Percentiles rank a stretch among this genome's conserved stretches.
phyloP scores from a whole-genome alignment of 1,140 invertebrate genomes.

The Dendrolimus punctatus region DNA sequence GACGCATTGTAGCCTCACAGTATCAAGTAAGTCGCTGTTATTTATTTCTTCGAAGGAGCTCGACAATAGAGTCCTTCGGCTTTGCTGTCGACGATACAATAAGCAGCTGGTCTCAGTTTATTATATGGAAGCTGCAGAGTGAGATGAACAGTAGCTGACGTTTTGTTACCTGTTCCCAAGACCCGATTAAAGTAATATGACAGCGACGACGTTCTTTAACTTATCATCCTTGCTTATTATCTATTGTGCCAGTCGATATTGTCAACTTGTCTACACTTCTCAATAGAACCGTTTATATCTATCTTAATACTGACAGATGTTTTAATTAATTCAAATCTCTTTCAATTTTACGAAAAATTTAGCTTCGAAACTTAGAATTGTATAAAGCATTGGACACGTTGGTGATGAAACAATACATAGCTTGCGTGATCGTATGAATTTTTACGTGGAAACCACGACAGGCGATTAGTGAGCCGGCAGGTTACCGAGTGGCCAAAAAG shows the following conservation, averaged over 20 bases:
- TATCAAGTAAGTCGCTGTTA: constrained; percentile 63
- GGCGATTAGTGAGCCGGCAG: constrained; percentile 20
- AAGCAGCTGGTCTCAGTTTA: constrained; percentile 50
- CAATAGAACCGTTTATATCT: too few relatives aligned
- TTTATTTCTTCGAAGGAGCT: constrained; percentile 48
- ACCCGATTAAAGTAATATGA: constrained; percentile 26
- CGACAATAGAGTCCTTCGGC: constrained; percentile 51
- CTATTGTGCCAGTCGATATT: constrained; percentile 25
- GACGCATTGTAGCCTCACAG: constrained; percentile 46
- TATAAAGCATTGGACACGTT: background rate
- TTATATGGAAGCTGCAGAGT: constrained; percentile 35
- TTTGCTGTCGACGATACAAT: constrained; percentile 62
- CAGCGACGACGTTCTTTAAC: constrained; percentile 24
- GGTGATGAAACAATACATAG: background rate
- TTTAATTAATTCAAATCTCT: too few relatives aligned
- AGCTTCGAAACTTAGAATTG: too few relatives aligned
- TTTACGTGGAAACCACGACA: constrained; percentile 37
- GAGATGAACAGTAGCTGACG: constrained; percentile 36
- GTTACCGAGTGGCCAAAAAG: constrained; percentile 33
- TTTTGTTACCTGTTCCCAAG: constrained; percentile 38
- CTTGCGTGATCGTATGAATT: constrained; percentile 31
- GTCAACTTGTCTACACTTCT: background rate
- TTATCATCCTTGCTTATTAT: constrained; percentile 14
- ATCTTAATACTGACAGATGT: too few relatives aligned
- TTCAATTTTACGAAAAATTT: too few relatives aligned